phyloP scores from a whole-genome alignment of 2,113 vertebrate species.

The Sclerurus mexicanus region DNA sequence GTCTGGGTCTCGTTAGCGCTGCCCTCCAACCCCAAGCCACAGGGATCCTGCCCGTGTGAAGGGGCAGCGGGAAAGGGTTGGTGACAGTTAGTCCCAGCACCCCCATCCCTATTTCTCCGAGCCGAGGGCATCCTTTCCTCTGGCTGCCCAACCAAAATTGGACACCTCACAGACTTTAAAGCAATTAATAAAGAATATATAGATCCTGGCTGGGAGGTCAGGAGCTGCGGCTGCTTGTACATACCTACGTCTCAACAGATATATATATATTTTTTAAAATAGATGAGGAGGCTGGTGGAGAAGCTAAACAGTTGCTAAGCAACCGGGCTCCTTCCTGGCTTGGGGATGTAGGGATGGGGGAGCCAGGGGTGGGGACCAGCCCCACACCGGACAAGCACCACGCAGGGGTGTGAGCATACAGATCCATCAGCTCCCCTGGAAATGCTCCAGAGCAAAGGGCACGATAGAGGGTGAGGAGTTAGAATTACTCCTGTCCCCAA shows the following conservation, averaged over 20 bases:
- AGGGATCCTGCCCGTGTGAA: not conserved
- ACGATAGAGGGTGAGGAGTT: rapidly evolving
- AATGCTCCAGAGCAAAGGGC: not conserved
- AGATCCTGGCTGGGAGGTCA: not conserved
- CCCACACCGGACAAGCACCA: rapidly evolving
- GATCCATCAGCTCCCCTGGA: not conserved
- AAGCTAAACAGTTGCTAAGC: slow-evolving; percentile 65
- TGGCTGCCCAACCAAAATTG: not conserved
- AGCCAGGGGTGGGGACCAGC: not conserved
- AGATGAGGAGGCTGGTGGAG: slow-evolving; percentile 35
- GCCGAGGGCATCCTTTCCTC: not conserved
- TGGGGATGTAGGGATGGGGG: not conserved
- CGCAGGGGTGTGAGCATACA: not conserved
- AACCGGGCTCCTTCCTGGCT: slow-evolving; percentile 28
- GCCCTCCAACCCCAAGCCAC: not conserved
- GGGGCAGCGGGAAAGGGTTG: not conserved
- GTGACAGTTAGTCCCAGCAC: not conserved
- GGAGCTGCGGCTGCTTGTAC: not conserved
- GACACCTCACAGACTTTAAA: not conserved
- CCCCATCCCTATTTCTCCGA: not conserved
- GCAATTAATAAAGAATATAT: not conserved
- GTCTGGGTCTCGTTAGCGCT: not conserved
- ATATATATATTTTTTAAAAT: not conserved
- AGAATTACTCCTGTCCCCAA: not conserved
- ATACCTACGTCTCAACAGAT: not conserved